These are phyloP conservation scores for Chloropsis hardwickii DNA, from an alignment of 2,113 vertebrate species.

Conservation along the genomic window DNA sequence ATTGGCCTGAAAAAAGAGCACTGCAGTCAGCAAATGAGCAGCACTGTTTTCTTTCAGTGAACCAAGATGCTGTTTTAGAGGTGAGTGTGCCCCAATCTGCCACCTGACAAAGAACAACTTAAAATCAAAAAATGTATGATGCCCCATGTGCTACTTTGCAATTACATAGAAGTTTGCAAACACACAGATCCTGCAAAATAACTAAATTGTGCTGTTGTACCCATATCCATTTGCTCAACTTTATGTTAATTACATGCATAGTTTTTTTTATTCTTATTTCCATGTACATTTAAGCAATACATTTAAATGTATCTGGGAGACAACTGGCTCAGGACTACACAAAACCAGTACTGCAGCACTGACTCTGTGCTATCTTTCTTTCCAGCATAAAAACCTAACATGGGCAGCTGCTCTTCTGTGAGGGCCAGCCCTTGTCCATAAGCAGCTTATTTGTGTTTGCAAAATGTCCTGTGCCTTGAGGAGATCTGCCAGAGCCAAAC, in stretches of 20 bases:
- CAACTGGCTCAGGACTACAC: neutral
- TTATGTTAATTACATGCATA: neutral
- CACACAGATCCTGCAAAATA: neutral
- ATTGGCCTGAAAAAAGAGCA: constrained; percentile 72
- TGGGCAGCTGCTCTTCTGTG: neutral
- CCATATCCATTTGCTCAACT: neutral
- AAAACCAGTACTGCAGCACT: neutral
- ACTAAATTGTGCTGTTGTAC: neutral
- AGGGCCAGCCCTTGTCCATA: neutral
- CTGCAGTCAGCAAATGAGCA: neutral
- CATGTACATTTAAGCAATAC: neutral
- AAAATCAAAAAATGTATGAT: neutral
- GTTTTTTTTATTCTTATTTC: neutral
- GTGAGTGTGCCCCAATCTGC: neutral
- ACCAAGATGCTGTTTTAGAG: neutral
- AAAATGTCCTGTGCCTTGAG: neutral
- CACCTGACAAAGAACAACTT: neutral
- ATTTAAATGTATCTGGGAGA: neutral
- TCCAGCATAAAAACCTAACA: neutral
- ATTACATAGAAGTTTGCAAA: neutral
- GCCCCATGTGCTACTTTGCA: neutral
- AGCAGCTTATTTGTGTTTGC: neutral
- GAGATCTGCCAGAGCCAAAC: neutral
- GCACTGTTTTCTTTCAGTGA: neutral
- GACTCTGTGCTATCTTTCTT: neutral